Evolutionary conservation across 1,140 invertebrate species (phyloP).

Genomic region (Diuraphis noxia): DNA sequence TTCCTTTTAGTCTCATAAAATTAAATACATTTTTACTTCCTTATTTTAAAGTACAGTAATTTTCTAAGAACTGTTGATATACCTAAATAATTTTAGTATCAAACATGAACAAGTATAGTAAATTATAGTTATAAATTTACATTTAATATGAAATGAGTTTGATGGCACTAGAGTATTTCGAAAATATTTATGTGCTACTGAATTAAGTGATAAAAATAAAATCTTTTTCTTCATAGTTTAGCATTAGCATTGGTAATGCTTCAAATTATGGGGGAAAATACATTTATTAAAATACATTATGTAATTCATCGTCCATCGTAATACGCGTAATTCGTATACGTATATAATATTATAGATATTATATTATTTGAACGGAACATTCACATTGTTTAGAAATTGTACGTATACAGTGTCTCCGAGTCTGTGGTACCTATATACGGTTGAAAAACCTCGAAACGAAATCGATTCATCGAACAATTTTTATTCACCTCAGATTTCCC

Average conservation of each 20-base stretch:
- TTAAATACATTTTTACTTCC: too few species aligned
- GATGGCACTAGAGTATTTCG: too few species aligned
- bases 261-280: neutral
- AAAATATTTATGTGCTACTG: neutral
- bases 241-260: neutral
- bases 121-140: neutral
- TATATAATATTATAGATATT: neutral
- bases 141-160: neutral
- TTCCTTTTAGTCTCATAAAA: too few species aligned
- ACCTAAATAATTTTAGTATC: too few species aligned
- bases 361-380: neutral
- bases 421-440: neutral
- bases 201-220: neutral
- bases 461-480: constrained; percentile 23
- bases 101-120: too few species aligned
- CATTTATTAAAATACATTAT: neutral
- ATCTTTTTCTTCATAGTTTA: neutral
- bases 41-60: too few species aligned
- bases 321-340: neutral
- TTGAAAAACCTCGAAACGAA: constrained; percentile 27
- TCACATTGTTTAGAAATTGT: constrained; percentile 4
- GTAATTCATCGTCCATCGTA: neutral
- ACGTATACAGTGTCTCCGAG: neutral
- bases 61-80: too few species aligned
- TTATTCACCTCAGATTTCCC: neutral